Conservation (phyloP, 64 coral and sea anemone species). For the Stichodactyla mertensii region DNA sequence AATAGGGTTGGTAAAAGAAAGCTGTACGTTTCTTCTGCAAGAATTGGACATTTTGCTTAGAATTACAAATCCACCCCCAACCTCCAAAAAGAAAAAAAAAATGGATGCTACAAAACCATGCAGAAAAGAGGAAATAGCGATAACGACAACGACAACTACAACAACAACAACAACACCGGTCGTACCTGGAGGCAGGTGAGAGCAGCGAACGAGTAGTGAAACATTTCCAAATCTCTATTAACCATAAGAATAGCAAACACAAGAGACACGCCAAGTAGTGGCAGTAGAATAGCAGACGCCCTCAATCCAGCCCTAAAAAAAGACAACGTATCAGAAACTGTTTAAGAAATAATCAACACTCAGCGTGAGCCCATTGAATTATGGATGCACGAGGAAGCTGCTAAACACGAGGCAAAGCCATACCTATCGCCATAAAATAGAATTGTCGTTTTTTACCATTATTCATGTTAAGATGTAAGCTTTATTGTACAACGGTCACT, state of each 20-base stretch:
- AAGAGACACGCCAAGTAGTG: slow-evolving; percentile 66
- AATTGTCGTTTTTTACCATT: too few species aligned
- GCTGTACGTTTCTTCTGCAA: too few species aligned
- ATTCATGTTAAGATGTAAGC: not conserved
- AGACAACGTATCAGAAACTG: not conserved
- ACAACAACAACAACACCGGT: not conserved
- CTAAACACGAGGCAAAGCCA: not conserved
- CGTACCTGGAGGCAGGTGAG: slow-evolving; percentile 77
- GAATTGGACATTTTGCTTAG: too few species aligned
- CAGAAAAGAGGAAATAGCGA: too few species aligned
- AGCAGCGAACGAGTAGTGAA: slow-evolving; percentile 86
- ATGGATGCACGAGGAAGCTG: not conserved
- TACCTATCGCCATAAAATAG: not conserved
- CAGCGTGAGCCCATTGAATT: not conserved
- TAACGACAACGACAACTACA: not conserved
- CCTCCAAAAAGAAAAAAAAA: too few species aligned
- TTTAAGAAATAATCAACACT: not conserved
- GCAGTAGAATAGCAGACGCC: slow-evolving; percentile 65
- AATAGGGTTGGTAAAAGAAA: not conserved
- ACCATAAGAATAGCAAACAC: slow-evolving; percentile 85
- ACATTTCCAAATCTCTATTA: slow-evolving; percentile 70
- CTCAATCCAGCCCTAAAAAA: slow-evolving; percentile 60
- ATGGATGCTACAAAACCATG: too few species aligned
- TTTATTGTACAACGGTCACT: not conserved
- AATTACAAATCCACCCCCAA: too few species aligned